These are phyloP conservation scores for Deilephila elpenor DNA, from an alignment of 2,888 invertebrate species.

Conservation along the genomic window DNA sequence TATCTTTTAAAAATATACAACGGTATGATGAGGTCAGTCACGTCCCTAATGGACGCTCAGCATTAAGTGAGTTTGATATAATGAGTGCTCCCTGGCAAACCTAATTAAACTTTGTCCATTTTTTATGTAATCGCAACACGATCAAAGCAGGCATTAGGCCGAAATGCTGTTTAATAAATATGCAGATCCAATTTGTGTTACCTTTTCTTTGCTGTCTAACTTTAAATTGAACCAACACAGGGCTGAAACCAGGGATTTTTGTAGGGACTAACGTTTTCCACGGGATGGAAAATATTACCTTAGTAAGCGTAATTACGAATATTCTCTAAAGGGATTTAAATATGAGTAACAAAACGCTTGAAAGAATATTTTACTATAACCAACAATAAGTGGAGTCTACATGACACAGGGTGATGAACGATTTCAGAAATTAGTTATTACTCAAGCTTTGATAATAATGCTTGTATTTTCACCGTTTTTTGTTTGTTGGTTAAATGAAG, in stretches of 20 bases:
- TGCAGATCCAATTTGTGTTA: conserved; percentile 52
- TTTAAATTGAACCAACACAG: conserved; percentile 44
- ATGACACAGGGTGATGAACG: too few species aligned
- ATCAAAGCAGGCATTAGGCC: conserved; percentile 47
- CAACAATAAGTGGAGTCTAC: too few species aligned
- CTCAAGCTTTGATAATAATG: too few species aligned
- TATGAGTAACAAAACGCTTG: too few species aligned
- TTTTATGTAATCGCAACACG: conserved; percentile 47
- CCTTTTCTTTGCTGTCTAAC: conserved; percentile 34
- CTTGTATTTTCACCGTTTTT: too few species aligned
- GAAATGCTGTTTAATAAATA: conserved; percentile 45
- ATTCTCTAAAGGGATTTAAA: too few species aligned
- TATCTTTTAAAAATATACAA: too few species aligned
- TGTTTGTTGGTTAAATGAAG: too few species aligned
- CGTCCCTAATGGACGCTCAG: background rate
- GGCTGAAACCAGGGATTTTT: background rate
- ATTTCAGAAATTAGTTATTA: too few species aligned
- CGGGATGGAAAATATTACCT: background rate
- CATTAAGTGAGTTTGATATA: background rate
- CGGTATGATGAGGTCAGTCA: background rate
- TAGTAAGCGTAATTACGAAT: background rate
- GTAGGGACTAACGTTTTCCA: background rate
- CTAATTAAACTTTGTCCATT: conserved; percentile 52
- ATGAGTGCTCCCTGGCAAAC: background rate
- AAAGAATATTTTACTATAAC: too few species aligned